Evolutionary conservation across 2,888 invertebrate species (phyloP), one percentile per base, ranked within the genome.

Genomic region (Philereme transversata): DNA sequence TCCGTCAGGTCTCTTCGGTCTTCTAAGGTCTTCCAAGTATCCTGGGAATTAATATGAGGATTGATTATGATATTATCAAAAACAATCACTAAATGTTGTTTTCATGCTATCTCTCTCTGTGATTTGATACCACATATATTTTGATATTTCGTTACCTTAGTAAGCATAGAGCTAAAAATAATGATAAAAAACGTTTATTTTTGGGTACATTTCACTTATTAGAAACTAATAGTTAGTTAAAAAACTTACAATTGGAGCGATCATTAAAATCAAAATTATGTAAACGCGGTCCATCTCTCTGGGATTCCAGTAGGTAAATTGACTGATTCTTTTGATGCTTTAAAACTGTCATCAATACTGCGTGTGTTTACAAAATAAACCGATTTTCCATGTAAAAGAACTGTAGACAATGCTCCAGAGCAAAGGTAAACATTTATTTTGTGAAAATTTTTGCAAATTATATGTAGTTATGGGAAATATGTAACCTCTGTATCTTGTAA

Each of bases 11-110:
- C 64, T 50, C 64, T 60, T 66, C 62, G 64, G 0, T 76, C 71
- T 35, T 76, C 69, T 48, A 48, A 52, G 7, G 66, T 65, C 36
- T 70, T 75, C 84, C 85, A 84, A 49, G 81, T 76, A 38, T 67
- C 73, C 84, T 86, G 52, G 34, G n/a, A n/a, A 40, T 48, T 2
- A 35, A n/a, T 22, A 11, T 5, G 44, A 44, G 9, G 11, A n/a
- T n/a, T 5, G 38, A 38, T 38, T 5, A 7, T 38, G 38, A 5
- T 38, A 8, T 38, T 6, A 38, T 22, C 22, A 22, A 22, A 22
- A 22, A 22, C 3, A 22, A 22, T 22, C 22, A 3, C 22, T 22
- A 22, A 22, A 22, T 22, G 22, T 3, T 2, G 22, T 22, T 22
- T 2, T 22, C 22, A 22, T 22, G n/a, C 22, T 22, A n/a, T n/a